These are phyloP conservation scores for Epinephelus lanceolatus DNA, from an alignment of 2,113 vertebrate species.

Conservation along the genomic window DNA sequence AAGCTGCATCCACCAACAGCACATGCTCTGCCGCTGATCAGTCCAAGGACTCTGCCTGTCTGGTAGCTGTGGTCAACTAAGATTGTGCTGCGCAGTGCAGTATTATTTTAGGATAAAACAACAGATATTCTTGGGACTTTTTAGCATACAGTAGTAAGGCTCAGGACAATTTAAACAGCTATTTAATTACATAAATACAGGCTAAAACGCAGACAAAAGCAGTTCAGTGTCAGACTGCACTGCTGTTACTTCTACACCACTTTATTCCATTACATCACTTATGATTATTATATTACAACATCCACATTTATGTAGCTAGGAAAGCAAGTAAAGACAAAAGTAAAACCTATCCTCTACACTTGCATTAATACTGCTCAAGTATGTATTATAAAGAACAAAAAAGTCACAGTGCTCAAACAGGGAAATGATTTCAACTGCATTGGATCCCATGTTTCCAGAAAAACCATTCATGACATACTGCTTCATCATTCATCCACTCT, in stretches of 20 bases:
- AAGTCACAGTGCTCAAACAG: background rate
- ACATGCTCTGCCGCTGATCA: conserved; percentile 23
- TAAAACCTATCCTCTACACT: background rate
- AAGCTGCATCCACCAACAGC: conserved; percentile 11
- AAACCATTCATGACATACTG: conserved; percentile 36
- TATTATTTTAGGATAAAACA: background rate
- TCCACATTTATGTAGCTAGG: background rate
- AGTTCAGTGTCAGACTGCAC: background rate
- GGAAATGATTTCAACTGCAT: conserved; percentile 66
- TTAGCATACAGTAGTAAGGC: background rate
- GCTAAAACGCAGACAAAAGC: background rate
- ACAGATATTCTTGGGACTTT: background rate
- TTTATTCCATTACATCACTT: background rate
- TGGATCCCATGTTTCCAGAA: conserved; percentile 74
- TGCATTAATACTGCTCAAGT: background rate
- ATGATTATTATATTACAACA: background rate
- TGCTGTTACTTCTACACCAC: background rate
- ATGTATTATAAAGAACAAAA: background rate
- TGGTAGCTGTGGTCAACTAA: conserved; percentile 7
- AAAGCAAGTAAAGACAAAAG: background rate
- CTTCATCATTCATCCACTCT: conserved; percentile 19
- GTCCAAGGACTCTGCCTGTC: conserved; percentile 8
- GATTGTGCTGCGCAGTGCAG: background rate
- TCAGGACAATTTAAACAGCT: background rate
- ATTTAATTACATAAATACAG: background rate